Evolutionary conservation across 2,113 vertebrate genomes (phyloP), one percentile per base, ranked within the genome.

Genomic region (Pan paniscus): DNA sequence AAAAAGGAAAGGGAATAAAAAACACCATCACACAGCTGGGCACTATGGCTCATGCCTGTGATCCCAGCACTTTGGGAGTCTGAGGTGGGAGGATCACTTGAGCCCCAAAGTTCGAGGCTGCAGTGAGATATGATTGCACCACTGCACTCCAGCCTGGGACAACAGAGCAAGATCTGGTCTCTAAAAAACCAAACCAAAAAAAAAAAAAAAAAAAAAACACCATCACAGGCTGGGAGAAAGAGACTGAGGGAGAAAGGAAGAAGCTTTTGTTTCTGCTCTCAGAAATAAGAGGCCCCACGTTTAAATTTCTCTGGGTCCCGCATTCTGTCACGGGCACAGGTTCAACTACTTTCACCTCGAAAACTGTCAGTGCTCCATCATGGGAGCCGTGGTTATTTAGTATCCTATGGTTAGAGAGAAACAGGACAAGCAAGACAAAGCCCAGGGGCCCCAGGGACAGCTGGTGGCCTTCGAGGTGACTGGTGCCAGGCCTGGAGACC

Each of bases 301-400:
- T 57, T 43, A 13, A 8, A 40, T n/a, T 32, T 25, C 50, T 12
- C 12, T 0, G 0, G 27, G 20, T 10, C 40, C 68, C 11, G 1
- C 20, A 9, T 30, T 73, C 30, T 35, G n/a, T 7, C 7, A 14
- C 16, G n/a, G 27, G 43, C 30, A 67, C 30, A 61, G 27, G 8
- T 17, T 48, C 81, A 46, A 6, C 35, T 17, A 17, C 50, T 64
- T 35, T 50, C 59, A 23, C 52, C 61, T 67, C 38, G 1, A 25
- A 25, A 10, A 8, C 8, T 27, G 4, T 18, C 11, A 12, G 18
- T 25, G 14, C 70, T 79, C 4, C 43, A 23, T 59, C 23, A 9
- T 0, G 3, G 27, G 35, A 57, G 17, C 50, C 40, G 30, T n/a
- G 14, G 52, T 61, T 17, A 55, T 30, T 72, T 73, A 32, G 64